These are phyloP conservation scores for Andrena trimmerana DNA, from an alignment of 2,888 invertebrate genomes.

Conservation along the genomic window DNA sequence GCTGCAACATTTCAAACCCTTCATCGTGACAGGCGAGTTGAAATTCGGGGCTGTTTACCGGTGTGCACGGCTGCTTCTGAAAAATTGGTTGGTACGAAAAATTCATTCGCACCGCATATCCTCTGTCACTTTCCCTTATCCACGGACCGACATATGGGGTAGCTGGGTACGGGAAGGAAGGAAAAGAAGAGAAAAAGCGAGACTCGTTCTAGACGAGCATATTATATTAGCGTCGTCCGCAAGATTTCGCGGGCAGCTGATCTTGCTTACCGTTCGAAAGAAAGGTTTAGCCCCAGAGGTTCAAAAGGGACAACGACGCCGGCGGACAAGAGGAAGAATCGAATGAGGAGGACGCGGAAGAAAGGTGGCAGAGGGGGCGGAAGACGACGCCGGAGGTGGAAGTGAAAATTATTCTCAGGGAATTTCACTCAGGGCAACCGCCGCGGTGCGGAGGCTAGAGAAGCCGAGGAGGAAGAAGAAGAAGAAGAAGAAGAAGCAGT, in stretches of 20 bases:
- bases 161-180: background rate
- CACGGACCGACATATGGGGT: background rate
- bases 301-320: conserved; percentile 55
- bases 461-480: conserved; percentile 17
- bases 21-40: conserved; percentile 3
- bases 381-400: conserved; percentile 59
- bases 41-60: conserved; percentile 19
- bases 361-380: conserved; percentile 4
- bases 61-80: background rate
- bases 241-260: conserved; percentile 55
- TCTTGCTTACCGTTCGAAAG: conserved; percentile 45
- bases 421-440: conserved; percentile 66
- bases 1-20: conserved; percentile 40
- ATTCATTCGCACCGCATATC: conserved; percentile 47
- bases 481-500: conserved; percentile 26
- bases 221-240: conserved; percentile 55
- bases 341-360: conserved; percentile 4
- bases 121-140: background rate
- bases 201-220: conserved; percentile 19
- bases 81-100: conserved; percentile 15
- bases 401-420: conserved; percentile 75
- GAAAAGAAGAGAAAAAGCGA: background rate
- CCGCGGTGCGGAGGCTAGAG: conserved; percentile 35
- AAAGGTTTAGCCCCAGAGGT: conserved; percentile 41
- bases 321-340: conserved; percentile 35